Evolutionary conservation across 37 sponge, comb jelly and placozoan species (phyloP), one percentile per base, ranked within the genome.

Genomic region (Beroe ovata): DNA sequence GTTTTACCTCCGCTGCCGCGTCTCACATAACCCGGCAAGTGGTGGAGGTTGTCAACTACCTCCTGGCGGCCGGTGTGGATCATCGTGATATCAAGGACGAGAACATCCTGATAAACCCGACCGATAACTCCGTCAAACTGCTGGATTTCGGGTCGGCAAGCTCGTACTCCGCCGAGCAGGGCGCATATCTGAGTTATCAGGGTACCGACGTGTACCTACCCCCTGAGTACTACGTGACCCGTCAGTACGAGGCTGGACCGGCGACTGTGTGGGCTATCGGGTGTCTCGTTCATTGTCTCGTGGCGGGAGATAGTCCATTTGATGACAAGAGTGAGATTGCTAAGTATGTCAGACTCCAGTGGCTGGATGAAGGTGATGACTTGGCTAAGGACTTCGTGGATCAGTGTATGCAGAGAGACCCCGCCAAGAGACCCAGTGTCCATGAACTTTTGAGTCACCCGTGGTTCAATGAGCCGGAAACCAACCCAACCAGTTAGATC

Each of bases 171-270:
- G 25, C 84, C 18, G 54, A 77, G 1, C 54, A 47, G 54, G 54
- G 54, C 11, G 54, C 84, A 25, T 77, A 77, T 35, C 26, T n/a
- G 54, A 39, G 29, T 54, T 77, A 77, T 26, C 84, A 77, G 38
- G 84, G 84, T 41, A 77, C 84, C 0, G 84, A 77, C 84, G 84
- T 77, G 36, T 77, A 77, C 84, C 84, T 77, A 18, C 84, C 84
- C 21, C 84, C 84, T 2, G 84, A 77, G 38, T 77, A 77, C 84
- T 77, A 77, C 84, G 1, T 30, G 4, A 21, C 26, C 29, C 39
- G 33, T 42, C 39, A 20, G 14, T 77, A 77, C 84, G 35, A 33
- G 22, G 84, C 84, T n/a, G 19, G 26, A 6, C 84, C 84, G 2
- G 84, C 84, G 38, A 29, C 84, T 42, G 84, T 77, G 6, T 77